Base-by-base conservation (phyloP, 2,888 invertebrate genomes). In the Uloborus plumipes region DNA sequence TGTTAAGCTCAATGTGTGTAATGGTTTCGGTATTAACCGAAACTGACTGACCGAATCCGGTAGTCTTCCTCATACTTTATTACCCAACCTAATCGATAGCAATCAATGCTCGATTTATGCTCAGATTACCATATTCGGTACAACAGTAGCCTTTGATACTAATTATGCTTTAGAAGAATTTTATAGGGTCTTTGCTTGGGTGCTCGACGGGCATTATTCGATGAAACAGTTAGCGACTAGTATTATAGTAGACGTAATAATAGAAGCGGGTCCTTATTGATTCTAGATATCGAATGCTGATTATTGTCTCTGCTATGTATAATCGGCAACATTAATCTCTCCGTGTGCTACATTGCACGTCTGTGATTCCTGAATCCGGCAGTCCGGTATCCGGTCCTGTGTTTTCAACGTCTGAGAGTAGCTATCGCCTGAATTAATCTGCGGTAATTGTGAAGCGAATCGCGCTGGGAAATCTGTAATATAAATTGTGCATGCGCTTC, bases 101-200 rank as follows among this genome's bases (percentile, higher is more conserved):
- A 76, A 76, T 76, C 76, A 76, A 76, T 69, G 62, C 69, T 76
- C 69, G 76, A 76, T 76, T 76, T 76, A 69, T 76, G 76, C 69
- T 62, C 26, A 7, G 53, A 22, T n/a, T 53, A 64, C 11, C 59
- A 61, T 61, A 69, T 76, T 76, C 55, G 39, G 9, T 39, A 39
- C 39, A 39, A 39, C 9, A 39, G 39, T 39, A 39, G 39, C 39
- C 39, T 39, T 55, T 20, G 49, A 50, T 62, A 61, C 76, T 76
- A 76, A 76, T 76, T 76, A 69, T 76, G 61, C 61, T 69, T 26
- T 59, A 50, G 70, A 76, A 76, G 76, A 76, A 76, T 59, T 53
- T 39, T 18, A 66, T 18, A 15, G 61, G 69, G 61, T 69, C 69
- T 47, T 47, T 64, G 39, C 55, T 58, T 22, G 55, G 16, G 31